A percentile compares a stretch with the other conserved stretches of the same genome.
These are phyloP conservation scores for Dioctria rufipes DNA, from an alignment of 2,888 invertebrate genomes.

Conservation along the genomic window DNA sequence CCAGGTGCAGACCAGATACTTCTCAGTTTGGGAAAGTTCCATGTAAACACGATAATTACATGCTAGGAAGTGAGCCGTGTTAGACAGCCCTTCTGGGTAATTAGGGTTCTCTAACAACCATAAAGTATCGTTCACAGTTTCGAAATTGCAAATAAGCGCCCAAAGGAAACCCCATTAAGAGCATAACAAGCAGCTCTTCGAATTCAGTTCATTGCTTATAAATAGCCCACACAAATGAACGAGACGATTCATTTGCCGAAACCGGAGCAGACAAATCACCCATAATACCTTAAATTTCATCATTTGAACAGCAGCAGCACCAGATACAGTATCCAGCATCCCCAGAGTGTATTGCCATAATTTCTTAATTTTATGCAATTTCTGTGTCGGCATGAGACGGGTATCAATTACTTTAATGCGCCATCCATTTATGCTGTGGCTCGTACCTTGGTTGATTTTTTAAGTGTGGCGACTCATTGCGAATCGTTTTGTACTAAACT, in stretches of 20 bases:
- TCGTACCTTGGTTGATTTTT: conserved; percentile 11
- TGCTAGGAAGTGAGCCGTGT: not conserved
- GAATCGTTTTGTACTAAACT: conserved; percentile 4
- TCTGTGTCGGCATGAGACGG: conserved; percentile 28
- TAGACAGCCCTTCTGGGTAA: conserved; percentile 12
- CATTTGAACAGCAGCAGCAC: conserved; percentile 29
- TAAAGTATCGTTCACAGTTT: conserved; percentile 26
- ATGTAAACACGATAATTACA: conserved; percentile 32
- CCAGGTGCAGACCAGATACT: conserved; percentile 22
- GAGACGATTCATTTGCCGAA: conserved; percentile 10
- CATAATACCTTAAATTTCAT: conserved; percentile 29
- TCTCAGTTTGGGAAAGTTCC: conserved; percentile 7
- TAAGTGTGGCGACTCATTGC: conserved; percentile 19
- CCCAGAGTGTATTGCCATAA: conserved; percentile 38
- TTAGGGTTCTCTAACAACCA: conserved; percentile 17
- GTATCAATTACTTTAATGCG: conserved; percentile 43
- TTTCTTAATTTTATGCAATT: conserved; percentile 52
- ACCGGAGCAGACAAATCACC: conserved; percentile 1
- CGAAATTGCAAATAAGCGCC: conserved; percentile 11
- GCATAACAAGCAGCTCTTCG: not conserved
- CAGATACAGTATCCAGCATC: not conserved
- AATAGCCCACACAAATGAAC: conserved; percentile 1
- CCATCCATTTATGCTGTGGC: conserved; percentile 35
- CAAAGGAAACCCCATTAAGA: not conserved
- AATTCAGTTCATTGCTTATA: conserved; percentile 2